phyloP scores from a whole-genome alignment of 2,113 vertebrate species.

The Holacanthus passer region DNA sequence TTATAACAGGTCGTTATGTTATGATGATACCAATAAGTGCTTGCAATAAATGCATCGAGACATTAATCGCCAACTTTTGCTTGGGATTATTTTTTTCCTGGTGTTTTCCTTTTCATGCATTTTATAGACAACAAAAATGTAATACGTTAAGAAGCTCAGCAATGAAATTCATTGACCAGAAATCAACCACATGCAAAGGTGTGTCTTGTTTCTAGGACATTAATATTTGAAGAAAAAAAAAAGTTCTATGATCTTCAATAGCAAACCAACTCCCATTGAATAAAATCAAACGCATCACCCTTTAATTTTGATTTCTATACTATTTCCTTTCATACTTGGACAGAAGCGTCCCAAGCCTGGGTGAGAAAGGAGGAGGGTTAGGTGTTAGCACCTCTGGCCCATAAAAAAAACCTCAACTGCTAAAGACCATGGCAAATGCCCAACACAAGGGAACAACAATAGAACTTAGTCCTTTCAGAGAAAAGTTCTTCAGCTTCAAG shows the following conservation, averaged over 20 bases:
- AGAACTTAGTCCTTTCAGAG: too few relatives aligned
- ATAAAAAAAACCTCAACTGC: too few relatives aligned
- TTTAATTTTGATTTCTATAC: background rate
- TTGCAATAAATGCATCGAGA: background rate
- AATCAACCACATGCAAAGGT: background rate
- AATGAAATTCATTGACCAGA: too few relatives aligned
- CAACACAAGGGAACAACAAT: too few relatives aligned
- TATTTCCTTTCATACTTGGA: background rate
- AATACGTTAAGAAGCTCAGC: background rate
- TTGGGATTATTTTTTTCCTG: background rate
- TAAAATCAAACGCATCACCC: background rate
- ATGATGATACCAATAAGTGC: background rate
- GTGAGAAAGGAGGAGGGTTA: too few relatives aligned
- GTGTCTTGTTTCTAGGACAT: background rate
- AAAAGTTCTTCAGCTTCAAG: too few relatives aligned
- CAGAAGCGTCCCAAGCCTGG: too few relatives aligned
- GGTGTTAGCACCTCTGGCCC: too few relatives aligned
- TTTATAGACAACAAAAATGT: background rate
- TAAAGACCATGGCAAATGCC: too few relatives aligned
- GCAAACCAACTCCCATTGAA: background rate
- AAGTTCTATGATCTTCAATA: background rate
- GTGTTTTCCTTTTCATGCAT: background rate
- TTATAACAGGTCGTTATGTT: background rate
- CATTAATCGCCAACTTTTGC: background rate
- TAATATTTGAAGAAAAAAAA: background rate